phyloP scores from a whole-genome alignment of 2,797 vertebrate species.

The Erethizon dorsatum region DNA sequence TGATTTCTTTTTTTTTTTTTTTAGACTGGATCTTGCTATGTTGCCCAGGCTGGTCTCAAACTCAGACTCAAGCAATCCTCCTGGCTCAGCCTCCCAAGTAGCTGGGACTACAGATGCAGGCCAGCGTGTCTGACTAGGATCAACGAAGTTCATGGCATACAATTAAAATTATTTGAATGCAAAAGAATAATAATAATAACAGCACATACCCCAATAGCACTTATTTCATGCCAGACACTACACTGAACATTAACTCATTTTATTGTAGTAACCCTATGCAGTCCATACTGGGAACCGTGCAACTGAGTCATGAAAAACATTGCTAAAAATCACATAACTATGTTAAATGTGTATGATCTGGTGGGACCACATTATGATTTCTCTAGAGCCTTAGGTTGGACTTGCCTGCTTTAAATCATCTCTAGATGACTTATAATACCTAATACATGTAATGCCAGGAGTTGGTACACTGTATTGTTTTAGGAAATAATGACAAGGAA shows the following conservation, averaged over 20 bases:
- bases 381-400: not conserved
- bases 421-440: not conserved
- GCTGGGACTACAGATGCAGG: not conserved
- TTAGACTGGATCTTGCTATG: not conserved
- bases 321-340: not conserved
- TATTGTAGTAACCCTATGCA: not conserved
- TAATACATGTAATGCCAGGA: not conserved
- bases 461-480: not conserved
- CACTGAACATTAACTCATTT: not conserved
- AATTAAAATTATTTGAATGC: conserved; percentile 13
- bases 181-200: not conserved
- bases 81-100: not conserved
- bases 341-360: not conserved
- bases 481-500: not conserved
- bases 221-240: not conserved
- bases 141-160: conserved; percentile 3
- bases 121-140: not conserved
- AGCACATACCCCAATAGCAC: not conserved
- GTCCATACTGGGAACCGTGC: not conserved
- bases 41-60: not conserved
- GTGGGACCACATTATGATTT: not conserved
- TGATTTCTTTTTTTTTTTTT: not conserved
- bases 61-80: not conserved
- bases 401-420: not conserved
- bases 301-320: not conserved